Percentiles rank a stretch among this genome's conserved stretches.
Evolutionary conservation across 2,113 vertebrate species (phyloP).

Genomic region (Galbula dea): DNA sequence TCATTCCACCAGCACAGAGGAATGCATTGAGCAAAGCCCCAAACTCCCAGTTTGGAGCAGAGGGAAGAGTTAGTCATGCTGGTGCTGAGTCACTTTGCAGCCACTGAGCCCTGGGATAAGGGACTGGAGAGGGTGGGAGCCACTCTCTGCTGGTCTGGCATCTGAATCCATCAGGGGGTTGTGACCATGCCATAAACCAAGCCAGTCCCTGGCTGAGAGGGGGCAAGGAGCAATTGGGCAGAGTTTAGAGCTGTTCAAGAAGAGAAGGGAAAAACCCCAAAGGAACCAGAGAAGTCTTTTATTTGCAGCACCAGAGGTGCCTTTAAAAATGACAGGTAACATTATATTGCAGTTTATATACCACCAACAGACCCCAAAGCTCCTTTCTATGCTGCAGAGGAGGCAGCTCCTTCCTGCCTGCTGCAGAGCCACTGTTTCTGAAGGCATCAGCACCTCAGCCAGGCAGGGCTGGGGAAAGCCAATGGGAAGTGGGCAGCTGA

Average conservation of each 20-base stretch:
- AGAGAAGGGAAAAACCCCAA: background rate
- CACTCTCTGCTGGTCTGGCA: background rate
- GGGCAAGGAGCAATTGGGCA: background rate
- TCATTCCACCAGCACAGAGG: background rate
- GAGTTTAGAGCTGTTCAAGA: background rate
- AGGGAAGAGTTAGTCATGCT: constrained; percentile 38
- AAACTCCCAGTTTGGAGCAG: background rate
- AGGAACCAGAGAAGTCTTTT: background rate
- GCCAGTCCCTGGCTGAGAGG: background rate
- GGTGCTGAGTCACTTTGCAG: constrained; percentile 14
- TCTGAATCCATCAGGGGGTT: background rate
- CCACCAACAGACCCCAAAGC: background rate
- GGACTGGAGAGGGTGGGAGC: background rate
- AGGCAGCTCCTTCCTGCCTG: background rate
- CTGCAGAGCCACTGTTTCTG: background rate
- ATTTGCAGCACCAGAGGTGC: background rate
- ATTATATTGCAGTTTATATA: background rate
- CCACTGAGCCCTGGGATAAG: background rate
- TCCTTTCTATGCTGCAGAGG: background rate
- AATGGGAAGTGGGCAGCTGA: background rate
- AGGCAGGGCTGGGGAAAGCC: background rate
- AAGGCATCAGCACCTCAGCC: background rate
- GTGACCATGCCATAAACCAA: background rate
- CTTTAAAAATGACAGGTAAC: background rate
- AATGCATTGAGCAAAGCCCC: background rate